phyloP scores from a whole-genome alignment of 2,113 vertebrate genomes.

The Oreochromis spilurus region DNA sequence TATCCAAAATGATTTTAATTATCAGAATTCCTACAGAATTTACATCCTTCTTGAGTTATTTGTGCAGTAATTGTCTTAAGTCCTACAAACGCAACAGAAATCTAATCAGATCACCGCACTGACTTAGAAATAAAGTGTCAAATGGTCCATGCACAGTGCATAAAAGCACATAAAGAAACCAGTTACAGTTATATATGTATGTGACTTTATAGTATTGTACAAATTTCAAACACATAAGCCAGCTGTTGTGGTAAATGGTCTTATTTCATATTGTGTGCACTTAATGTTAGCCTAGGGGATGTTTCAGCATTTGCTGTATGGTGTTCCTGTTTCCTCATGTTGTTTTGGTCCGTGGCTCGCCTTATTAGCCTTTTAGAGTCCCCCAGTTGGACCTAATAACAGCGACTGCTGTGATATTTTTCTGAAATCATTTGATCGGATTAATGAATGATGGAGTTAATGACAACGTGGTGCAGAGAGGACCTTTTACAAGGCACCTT shows the following conservation, averaged over 20 bases:
- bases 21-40: neutral
- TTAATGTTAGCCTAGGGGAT: constrained; percentile 33
- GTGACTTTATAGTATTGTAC: constrained; percentile 31
- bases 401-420: neutral
- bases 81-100: neutral
- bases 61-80: neutral
- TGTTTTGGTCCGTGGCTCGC: constrained; percentile 23
- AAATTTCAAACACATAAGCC: constrained; percentile 21
- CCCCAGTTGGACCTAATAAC: neutral
- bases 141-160: neutral
- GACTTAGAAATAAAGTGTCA: neutral
- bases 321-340: constrained; percentile 26
- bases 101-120: neutral
- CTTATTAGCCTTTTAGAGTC: constrained; percentile 24
- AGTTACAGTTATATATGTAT: neutral
- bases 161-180: constrained; percentile 6
- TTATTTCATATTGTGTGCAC: constrained; percentile 47
- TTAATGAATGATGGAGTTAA: neutral
- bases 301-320: constrained; percentile 48
- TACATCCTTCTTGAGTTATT: neutral
- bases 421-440: neutral
- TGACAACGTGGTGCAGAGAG: neutral
- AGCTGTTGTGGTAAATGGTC: constrained; percentile 11
- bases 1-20: neutral
- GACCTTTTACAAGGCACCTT: neutral